These are phyloP conservation scores for Cetonia aurata DNA, from an alignment of 2,888 invertebrate species.

Conservation along the genomic window DNA sequence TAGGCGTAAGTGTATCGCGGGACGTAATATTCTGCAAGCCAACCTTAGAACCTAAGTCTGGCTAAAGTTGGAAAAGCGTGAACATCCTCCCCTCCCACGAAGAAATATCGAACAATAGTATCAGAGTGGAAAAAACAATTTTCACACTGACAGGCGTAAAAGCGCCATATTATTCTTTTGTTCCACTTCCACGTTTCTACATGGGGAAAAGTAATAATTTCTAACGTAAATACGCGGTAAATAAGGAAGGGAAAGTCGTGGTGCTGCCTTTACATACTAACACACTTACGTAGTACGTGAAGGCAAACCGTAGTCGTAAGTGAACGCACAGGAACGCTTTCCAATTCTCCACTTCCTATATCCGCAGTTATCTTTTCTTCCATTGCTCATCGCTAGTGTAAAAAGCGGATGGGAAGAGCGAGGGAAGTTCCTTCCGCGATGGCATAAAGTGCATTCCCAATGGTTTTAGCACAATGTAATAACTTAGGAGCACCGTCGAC, in stretches of 20 bases:
- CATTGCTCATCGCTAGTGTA: neutral
- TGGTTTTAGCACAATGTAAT: conserved; percentile 22
- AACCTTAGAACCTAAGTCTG: too few species aligned
- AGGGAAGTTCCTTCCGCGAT: neutral
- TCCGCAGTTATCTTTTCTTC: conserved; percentile 15
- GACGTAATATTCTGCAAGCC: too few species aligned
- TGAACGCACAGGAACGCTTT: conserved; percentile 6
- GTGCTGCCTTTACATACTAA: neutral
- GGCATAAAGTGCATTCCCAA: conserved; percentile 23
- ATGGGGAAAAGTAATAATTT: conserved; percentile 35
- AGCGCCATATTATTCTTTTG: conserved; percentile 16
- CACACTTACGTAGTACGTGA: neutral
- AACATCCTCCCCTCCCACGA: neutral
- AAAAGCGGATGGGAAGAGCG: conserved; percentile 20
- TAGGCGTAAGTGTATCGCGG: too few species aligned
- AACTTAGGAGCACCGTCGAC: conserved; percentile 2
- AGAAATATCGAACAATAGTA: conserved; percentile 30
- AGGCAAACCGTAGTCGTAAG: conserved; percentile 12
- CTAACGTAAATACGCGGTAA: conserved; percentile 17
- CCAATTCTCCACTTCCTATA: neutral
- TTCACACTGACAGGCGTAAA: conserved; percentile 18
- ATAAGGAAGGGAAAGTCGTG: neutral
- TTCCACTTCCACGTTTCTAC: conserved; percentile 25
- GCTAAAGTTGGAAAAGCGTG: conserved; percentile 4
- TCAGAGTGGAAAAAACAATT: conserved; percentile 32